Percentiles rank a stretch among this genome's conserved stretches.
phyloP scores from a whole-genome alignment of 1,140 invertebrate genomes.

The Lysiphlebus fabarum region DNA sequence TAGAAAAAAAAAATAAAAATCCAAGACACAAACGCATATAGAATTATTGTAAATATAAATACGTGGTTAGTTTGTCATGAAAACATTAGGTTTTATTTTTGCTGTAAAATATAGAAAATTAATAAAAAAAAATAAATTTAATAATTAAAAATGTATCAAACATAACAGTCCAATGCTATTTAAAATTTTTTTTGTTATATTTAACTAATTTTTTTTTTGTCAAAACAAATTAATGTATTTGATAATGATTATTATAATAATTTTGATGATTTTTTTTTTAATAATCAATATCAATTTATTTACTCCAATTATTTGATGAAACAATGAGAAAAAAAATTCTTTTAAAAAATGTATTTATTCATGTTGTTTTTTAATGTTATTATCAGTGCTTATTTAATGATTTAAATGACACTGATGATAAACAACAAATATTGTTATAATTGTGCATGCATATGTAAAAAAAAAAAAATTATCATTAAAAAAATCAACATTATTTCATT shows the following conservation, averaged over 20 bases:
- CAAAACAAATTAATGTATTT: neutral
- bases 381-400: neutral
- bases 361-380: conserved; percentile 8
- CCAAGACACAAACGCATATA: too few species aligned
- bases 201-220: neutral
- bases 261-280: too few species aligned
- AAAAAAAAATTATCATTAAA: neutral
- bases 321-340: conserved; percentile 2
- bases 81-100: too few species aligned
- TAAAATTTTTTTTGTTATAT: neutral
- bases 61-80: too few species aligned
- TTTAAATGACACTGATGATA: conserved; percentile 1
- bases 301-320: neutral
- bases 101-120: neutral
- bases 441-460: neutral
- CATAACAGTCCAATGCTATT: neutral
- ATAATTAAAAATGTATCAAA: neutral
- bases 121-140: conserved; percentile 3
- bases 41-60: too few species aligned
- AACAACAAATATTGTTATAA: conserved; percentile 3
- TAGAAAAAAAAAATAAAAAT: too few species aligned
- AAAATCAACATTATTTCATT: too few species aligned
- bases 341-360: conserved; percentile 1
- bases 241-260: too few species aligned
- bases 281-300: too few species aligned